These are phyloP conservation scores for Eupelmus urozonus DNA, from an alignment of 2,888 invertebrate genomes.

Conservation along the genomic window DNA sequence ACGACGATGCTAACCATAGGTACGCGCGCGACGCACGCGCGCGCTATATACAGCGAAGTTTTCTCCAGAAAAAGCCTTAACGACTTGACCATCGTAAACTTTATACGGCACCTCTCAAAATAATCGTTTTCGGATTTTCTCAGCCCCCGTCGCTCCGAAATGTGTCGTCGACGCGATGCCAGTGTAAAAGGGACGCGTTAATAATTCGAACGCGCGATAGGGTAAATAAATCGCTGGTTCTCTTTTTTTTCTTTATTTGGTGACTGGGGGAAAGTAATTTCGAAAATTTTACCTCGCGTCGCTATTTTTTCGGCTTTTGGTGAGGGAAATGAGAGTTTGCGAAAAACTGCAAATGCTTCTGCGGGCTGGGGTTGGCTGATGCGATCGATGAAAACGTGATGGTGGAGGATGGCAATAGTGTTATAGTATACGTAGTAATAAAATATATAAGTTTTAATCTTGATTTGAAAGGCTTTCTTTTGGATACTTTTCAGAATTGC, in stretches of 20 bases:
- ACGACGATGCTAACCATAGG: conserved; percentile 46
- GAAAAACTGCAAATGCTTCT: too few relatives aligned
- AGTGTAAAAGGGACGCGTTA: background rate
- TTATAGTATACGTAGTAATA: too few relatives aligned
- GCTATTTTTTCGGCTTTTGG: too few relatives aligned
- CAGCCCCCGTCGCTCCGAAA: conserved; percentile 22
- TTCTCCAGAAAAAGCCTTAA: conserved; percentile 58
- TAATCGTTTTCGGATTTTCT: conserved; percentile 57
- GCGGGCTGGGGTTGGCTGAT: too few relatives aligned
- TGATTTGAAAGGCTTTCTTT: too few relatives aligned
- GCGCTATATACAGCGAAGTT: conserved; percentile 25
- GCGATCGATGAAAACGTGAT: too few relatives aligned
- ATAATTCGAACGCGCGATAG: too few relatives aligned
- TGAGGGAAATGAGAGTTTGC: too few relatives aligned
- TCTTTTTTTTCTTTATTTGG: background rate
- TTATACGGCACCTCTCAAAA: conserved; percentile 55
- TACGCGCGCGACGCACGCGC: conserved; percentile 7
- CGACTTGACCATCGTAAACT: conserved; percentile 61
- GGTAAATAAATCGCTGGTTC: conserved; percentile 8
- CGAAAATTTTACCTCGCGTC: conserved; percentile 25
- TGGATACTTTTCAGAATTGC: too few relatives aligned
- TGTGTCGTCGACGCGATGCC: background rate
- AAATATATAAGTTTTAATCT: too few relatives aligned
- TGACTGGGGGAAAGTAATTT: conserved; percentile 29
- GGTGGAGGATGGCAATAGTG: too few relatives aligned